Base-by-base conservation (phyloP, 2,888 invertebrate species). In the Noctua janthina region DNA sequence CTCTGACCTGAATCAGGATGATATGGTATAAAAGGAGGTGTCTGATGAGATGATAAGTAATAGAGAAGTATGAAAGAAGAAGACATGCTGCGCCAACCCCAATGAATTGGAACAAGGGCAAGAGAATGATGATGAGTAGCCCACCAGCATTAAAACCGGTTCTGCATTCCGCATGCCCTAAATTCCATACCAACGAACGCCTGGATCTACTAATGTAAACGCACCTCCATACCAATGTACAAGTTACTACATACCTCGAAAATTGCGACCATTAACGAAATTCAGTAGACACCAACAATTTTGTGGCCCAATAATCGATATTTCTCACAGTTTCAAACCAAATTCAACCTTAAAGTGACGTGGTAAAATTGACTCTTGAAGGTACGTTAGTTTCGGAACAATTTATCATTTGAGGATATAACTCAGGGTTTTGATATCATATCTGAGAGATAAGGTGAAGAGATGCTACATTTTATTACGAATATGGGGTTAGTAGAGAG, bases 401-500 rank as follows among this genome's bases (percentile, higher is more conserved):
- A 92, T 93, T 92, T 92, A 91, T 93, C 93, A 93, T 89, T 90
- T 79, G 77, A 89, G 88, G 86, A 87, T 88, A 92, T 92, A 91
- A 91, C 89, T 92, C 87, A 90, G 85, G 88, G 88, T 82, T 88
- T 82, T 74, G 79, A 84, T 88, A 90, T 92, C 89, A 89, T 91
- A 90, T 90, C 88, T 88, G 83, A 74, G 75, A 87, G 92, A 92
- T 91, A 92, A 90, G 69, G 69, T 74, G 74, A 51, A 49, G 79
- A 74, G 75, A 67, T 78, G 54, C 67, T 79, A 79, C 82, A 76
- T 84, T 81, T 83, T 85, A 87, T 87, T 77, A 87, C 78, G 77
- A 80, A 81, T 72, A 83, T 73, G 56, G 75, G 68, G 72, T 81
- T 64, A 43, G 76, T 43, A 67, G 74, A 39, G 74, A n/a, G 68